Evolutionary conservation across 2,888 invertebrate genomes (phyloP), one percentile per base, ranked within the genome.

Genomic region (Aleiodes leptofemur): DNA sequence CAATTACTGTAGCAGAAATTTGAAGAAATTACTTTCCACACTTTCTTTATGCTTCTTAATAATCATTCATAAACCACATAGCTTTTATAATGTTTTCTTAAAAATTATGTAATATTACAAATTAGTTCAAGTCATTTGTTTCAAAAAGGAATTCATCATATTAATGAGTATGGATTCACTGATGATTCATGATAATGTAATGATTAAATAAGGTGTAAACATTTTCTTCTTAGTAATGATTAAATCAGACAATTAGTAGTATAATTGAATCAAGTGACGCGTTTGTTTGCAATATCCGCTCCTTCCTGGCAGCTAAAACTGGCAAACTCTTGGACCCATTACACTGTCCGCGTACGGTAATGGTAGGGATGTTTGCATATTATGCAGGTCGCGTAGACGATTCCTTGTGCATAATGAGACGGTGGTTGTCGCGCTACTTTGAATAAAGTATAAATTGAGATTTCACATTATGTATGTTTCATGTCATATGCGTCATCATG

Each of bases 401-500:
- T 87, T 87, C 86, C 85, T 86, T 86, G 84, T 87, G 88, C 88
- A 88, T 88, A 88, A 88, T 88, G 88, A 88, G 87, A 82, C 83
- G 84, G 84, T 64, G 64, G 86, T 83, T 84, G 86, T 84, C 84
- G 84, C 83, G 80, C 84, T 82, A 86, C 86, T 82, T 82, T 82
- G 87, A 87, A 87, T 88, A 87, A 88, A 87, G 84, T 83, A 83
- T 82, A 80, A 64, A 64, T 64, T 64, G 64, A 64, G 38, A 71
- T 64, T 72, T 61, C 61, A 51, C 64, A 23, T 70, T 38, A 69
- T 69, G 43, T 55, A 55, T 55, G 31, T 53, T 69, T 69, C 38
- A 43, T 31, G 59, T 64, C 64, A 64, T 64, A 43, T 48, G 64
- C 64, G 64, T 64, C 64, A 43, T 64, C 29, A n/a, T n/a, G n/a